phyloP scores from a whole-genome alignment of 35 echinoderm and acorn worm species.

The Lytechinus variegatus region DNA sequence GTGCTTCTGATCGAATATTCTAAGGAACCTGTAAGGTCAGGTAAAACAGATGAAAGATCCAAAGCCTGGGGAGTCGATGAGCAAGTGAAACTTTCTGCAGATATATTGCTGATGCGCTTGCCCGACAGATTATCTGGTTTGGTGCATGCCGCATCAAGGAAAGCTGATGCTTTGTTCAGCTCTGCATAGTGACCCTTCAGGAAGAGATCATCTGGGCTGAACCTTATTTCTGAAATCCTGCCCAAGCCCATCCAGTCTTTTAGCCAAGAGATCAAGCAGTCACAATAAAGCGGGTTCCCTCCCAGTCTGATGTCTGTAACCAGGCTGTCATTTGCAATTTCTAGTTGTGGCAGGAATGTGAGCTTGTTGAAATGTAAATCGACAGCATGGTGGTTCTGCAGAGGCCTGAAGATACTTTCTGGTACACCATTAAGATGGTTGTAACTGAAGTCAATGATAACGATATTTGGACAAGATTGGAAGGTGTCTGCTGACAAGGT shows the following conservation, averaged over 20 bases:
- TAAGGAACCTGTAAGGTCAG: neutral
- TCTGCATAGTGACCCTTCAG: neutral
- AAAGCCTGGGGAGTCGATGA: neutral
- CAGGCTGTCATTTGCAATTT: neutral
- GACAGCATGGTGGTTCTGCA: constrained; percentile 8
- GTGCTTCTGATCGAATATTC: neutral
- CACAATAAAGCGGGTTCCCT: neutral
- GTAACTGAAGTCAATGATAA: neutral
- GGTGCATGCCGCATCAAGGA: neutral
- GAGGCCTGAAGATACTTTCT: neutral
- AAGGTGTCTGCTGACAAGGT: neutral
- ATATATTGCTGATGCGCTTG: neutral
- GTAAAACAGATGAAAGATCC: neutral
- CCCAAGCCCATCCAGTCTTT: neutral
- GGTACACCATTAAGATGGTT: neutral
- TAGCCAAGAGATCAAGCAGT: neutral
- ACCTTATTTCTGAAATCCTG: neutral
- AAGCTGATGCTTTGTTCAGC: neutral
- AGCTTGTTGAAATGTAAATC: neutral
- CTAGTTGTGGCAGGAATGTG: neutral
- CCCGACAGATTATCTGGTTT: neutral
- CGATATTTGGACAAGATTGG: neutral
- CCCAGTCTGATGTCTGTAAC: neutral
- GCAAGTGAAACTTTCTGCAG: neutral
- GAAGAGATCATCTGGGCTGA: neutral